Evolutionary conservation across 2,113 vertebrate genomes (phyloP).

Genomic region (Zosterops borbonicus): DNA sequence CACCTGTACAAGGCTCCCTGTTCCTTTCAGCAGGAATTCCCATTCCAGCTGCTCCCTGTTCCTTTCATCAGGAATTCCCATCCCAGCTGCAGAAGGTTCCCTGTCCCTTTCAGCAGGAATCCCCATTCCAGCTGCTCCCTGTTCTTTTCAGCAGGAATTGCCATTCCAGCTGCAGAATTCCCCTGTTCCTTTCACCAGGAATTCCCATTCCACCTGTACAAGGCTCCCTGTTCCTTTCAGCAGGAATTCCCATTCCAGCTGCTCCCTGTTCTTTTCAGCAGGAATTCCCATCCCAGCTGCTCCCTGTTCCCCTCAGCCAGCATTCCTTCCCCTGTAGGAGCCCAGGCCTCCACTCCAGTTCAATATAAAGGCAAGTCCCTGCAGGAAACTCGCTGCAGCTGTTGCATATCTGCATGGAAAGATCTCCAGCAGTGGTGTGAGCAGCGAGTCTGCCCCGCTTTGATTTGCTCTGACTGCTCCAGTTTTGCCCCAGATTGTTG

Average conservation of each 20-base stretch:
- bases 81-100: not conserved
- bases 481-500: not conserved
- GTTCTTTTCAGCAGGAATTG: not conserved
- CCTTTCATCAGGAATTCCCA: not conserved
- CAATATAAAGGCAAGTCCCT: not conserved
- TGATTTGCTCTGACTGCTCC: not conserved
- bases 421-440: not conserved
- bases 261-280: no score
- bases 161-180: not conserved
- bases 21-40: not conserved
- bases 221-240: not conserved
- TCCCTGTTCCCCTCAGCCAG: not conserved
- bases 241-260: not conserved
- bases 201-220: not conserved
- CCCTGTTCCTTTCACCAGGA: not conserved
- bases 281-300: not conserved
- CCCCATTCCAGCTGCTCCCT: not conserved
- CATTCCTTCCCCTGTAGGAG: not conserved
- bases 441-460: not conserved
- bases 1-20: not conserved
- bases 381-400: constrained; percentile 30
- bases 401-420: constrained; percentile 47
- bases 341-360: not conserved
- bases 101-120: not conserved
- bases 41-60: not conserved